A percentile compares a stretch with the other conserved stretches of the same genome.
Evolutionary conservation across 2,888 invertebrate genomes (phyloP).

Genomic region (Pammene aurita): DNA sequence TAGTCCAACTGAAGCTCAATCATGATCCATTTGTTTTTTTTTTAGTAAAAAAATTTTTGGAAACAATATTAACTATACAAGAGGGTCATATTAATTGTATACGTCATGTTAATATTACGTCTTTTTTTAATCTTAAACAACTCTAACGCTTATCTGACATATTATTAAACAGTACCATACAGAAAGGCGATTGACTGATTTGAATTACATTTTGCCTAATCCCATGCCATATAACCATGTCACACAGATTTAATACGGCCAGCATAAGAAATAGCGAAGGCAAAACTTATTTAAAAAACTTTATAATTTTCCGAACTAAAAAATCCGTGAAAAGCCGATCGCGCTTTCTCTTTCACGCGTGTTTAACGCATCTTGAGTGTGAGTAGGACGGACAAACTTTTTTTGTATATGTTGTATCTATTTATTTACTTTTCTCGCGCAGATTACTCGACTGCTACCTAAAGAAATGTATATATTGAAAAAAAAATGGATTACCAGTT

Average conservation of each 20-base stretch:
- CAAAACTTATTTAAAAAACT: not conserved
- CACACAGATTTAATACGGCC: too few relatives aligned
- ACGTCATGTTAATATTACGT: too few relatives aligned
- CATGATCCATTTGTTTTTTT: not conserved
- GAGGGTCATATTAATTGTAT: too few relatives aligned
- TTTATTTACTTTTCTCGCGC: not conserved
- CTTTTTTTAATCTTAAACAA: too few relatives aligned
- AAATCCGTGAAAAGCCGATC: not conserved
- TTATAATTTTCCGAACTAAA: not conserved
- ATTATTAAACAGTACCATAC: too few relatives aligned
- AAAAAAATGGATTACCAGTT: not conserved
- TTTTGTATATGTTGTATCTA: slow-evolving; percentile 8
- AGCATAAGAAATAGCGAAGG: too few relatives aligned
- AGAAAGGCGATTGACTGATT: too few relatives aligned
- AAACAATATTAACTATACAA: not conserved
- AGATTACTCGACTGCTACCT: not conserved
- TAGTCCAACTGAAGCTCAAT: not conserved
- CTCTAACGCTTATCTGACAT: too few relatives aligned
- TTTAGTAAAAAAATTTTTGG: not conserved
- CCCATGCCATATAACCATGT: too few relatives aligned
- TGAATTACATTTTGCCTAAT: too few relatives aligned
- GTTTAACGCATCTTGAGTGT: not conserved
- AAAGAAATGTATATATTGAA: slow-evolving; percentile 7
- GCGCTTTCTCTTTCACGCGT: not conserved
- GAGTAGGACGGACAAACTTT: not conserved